These are phyloP conservation scores for Heteromurus nitidus DNA, from an alignment of 2,888 invertebrate genomes.

Conservation along the genomic window DNA sequence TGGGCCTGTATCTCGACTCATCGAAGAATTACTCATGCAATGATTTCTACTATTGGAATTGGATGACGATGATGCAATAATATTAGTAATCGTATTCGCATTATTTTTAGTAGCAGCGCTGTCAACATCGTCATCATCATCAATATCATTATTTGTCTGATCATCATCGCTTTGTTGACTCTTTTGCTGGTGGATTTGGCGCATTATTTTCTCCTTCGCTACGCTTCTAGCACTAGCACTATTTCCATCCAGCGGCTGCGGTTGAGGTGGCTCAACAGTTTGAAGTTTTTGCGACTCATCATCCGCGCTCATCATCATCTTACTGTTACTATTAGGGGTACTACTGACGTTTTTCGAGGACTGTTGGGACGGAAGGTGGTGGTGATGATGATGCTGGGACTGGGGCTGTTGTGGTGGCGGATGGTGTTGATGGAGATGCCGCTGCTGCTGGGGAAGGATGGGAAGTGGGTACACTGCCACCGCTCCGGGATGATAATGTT, in stretches of 20 bases:
- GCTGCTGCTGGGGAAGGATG: background rate
- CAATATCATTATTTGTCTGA: slow-evolving; percentile 35
- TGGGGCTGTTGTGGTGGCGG: slow-evolving; percentile 16
- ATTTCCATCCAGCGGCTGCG: slow-evolving; percentile 31
- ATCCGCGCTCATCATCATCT: slow-evolving; percentile 11
- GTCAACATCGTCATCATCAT: slow-evolving; percentile 24
- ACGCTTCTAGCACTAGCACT: background rate
- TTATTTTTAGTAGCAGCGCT: background rate
- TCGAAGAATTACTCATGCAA: slow-evolving; percentile 10
- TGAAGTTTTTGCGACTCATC: slow-evolving; percentile 31
- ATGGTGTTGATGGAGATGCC: slow-evolving; percentile 24
- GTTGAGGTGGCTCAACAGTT: slow-evolving; percentile 30
- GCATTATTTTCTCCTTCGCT: background rate
- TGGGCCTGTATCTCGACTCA: slow-evolving; percentile 36
- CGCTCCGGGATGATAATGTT: slow-evolving; percentile 50
- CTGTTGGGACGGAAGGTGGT: background rate
- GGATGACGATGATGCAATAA: too few relatives aligned
- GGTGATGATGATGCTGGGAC: slow-evolving; percentile 13
- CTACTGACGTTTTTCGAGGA: slow-evolving; percentile 52
- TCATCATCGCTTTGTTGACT: slow-evolving; percentile 31
- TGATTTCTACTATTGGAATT: slow-evolving; percentile 15
- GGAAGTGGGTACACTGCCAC: slow-evolving; percentile 32
- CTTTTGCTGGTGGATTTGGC: slow-evolving; percentile 21
- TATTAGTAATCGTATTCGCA: too few relatives aligned
- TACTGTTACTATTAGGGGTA: slow-evolving; percentile 15